phyloP scores from a whole-genome alignment of 2,113 vertebrate species.

The Caretta caretta region DNA sequence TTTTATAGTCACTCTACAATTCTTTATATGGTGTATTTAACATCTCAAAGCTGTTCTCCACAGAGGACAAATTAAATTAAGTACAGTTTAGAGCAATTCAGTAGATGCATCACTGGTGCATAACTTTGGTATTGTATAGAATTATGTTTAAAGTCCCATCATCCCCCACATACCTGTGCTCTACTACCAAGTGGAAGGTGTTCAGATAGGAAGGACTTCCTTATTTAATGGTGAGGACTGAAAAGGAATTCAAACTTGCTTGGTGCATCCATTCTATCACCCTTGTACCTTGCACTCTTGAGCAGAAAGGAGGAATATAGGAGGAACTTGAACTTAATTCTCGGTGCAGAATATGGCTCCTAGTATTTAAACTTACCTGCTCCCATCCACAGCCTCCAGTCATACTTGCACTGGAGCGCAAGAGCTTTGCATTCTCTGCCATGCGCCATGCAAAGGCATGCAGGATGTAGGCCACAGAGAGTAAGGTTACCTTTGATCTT shows the following conservation, averaged over 20 bases:
- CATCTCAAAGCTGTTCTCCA: not conserved
- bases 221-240: not conserved
- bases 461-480: not conserved
- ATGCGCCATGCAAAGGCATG: not conserved
- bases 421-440: not conserved
- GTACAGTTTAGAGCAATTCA: not conserved
- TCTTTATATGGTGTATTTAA: not conserved
- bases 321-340: not conserved
- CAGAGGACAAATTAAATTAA: not conserved
- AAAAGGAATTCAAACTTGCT: not conserved
- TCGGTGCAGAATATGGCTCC: not conserved
- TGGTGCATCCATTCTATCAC: not conserved
- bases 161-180: not conserved
- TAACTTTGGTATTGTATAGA: not conserved
- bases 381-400: not conserved
- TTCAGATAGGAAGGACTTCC: not conserved
- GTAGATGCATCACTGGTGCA: not conserved
- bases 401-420: not conserved
- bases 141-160: not conserved
- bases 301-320: not conserved
- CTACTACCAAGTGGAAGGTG: not conserved
- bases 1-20: not conserved
- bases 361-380: not conserved
- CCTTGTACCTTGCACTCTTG: not conserved
- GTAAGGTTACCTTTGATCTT: not conserved